These are phyloP conservation scores for Anoplolepis gracilipes DNA, from an alignment of 1,140 invertebrate species.

Conservation along the genomic window DNA sequence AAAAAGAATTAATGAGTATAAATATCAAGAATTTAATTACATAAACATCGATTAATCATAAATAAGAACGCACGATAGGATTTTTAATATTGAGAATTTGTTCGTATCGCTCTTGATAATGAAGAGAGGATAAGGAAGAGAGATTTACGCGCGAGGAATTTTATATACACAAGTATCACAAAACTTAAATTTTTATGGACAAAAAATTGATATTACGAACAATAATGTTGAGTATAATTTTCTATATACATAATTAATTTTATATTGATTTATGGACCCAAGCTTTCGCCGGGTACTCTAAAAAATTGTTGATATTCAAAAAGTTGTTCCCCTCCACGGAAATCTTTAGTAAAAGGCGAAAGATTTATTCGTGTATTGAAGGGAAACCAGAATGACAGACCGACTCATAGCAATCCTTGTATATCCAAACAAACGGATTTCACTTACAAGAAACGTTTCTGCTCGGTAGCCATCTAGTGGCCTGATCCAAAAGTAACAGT, in stretches of 20 bases:
- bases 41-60: no score
- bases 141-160: no score
- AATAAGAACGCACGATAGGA: no score
- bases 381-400: slow-evolving; percentile 66
- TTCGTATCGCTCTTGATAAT: not conserved
- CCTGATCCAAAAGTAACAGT: not conserved
- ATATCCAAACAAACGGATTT: not conserved
- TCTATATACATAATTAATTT: slow-evolving; percentile 22
- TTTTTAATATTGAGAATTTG: not conserved
- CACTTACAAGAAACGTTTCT: slow-evolving; percentile 2
- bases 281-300: slow-evolving; percentile 40
- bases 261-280: slow-evolving; percentile 27
- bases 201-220: not conserved
- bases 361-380: slow-evolving; percentile 75
- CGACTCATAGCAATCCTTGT: not conserved
- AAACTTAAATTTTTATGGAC: not conserved
- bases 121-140: no score
- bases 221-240: not conserved
- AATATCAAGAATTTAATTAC: no score
- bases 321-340: slow-evolving; percentile 75
- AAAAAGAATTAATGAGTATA: no score
- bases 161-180: no score
- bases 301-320: slow-evolving; percentile 69
- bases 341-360: slow-evolving; percentile 78
- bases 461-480: slow-evolving; percentile 13